Conservation (phyloP, 2,797 vertebrate genomes). For the Fistularia tabacaria region DNA sequence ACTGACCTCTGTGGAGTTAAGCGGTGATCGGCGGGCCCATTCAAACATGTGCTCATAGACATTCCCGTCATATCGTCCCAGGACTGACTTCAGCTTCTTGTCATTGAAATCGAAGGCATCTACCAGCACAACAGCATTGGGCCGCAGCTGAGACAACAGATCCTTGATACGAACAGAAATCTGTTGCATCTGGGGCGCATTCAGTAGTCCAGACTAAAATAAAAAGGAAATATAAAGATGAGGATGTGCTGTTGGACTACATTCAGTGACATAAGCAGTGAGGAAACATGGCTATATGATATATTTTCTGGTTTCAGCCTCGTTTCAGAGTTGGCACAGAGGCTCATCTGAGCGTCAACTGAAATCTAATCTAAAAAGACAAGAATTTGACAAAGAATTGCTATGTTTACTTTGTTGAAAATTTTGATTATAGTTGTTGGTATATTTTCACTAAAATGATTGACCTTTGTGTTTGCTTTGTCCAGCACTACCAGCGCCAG, state of each 20-base stretch:
- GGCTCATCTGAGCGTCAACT: not conserved
- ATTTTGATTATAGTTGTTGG: no score
- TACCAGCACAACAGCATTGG: slow-evolving; percentile 86
- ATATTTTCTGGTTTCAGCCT: no score
- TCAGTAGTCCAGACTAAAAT: slow-evolving; percentile 82
- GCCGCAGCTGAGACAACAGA: slow-evolving; percentile 83
- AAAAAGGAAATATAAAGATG: slow-evolving; percentile 7
- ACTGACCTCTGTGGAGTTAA: slow-evolving; percentile 88
- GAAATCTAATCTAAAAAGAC: not conserved
- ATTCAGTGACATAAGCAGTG: not conserved
- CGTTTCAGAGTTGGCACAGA: not conserved
- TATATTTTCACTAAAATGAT: no score
- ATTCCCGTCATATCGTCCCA: slow-evolving; percentile 94
- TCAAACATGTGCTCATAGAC: slow-evolving; percentile 95
- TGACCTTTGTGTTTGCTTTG: no score
- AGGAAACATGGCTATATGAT: no score
- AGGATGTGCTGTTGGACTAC: not conserved
- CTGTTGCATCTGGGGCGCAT: slow-evolving; percentile 78
- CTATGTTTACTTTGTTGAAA: no score
- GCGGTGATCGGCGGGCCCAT: slow-evolving; percentile 90
- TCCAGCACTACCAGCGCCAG: no score
- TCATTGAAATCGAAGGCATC: slow-evolving; percentile 91
- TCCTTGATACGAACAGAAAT: slow-evolving; percentile 82
- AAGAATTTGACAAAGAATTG: no score
- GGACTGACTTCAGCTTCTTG: slow-evolving; percentile 81